These are phyloP conservation scores for Lordiphosa mommai DNA, from an alignment of 1,140 invertebrate species.

Conservation along the genomic window DNA sequence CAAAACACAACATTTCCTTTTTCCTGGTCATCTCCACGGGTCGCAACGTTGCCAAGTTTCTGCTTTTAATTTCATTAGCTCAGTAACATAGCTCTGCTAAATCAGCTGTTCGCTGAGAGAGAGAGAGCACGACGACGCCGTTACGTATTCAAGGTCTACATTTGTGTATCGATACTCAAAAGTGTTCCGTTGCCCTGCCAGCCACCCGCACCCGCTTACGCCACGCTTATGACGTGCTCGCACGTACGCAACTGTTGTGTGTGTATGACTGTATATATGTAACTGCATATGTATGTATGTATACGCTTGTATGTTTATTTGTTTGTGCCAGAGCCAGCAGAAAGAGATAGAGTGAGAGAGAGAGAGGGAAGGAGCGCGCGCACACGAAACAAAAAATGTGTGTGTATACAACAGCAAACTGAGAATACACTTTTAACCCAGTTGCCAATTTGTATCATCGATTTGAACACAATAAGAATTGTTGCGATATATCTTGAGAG, in stretches of 20 bases:
- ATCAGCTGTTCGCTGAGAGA: slow-evolving; percentile 32
- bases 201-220: background rate
- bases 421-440: slow-evolving; percentile 15
- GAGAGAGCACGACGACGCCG: background rate
- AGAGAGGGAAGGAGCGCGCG: background rate
- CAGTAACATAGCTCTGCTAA: slow-evolving; percentile 37
- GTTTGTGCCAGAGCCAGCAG: slow-evolving; percentile 13
- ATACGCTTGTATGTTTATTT: slow-evolving; percentile 14
- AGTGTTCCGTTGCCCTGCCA: background rate
- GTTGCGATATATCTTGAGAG: background rate
- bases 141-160: slow-evolving; percentile 67
- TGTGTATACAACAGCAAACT: too few species aligned
- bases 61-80: slow-evolving; percentile 32
- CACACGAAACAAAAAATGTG: background rate
- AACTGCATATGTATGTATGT: background rate
- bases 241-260: slow-evolving; percentile 50
- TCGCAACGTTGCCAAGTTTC: slow-evolving; percentile 17
- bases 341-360: background rate
- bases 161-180: slow-evolving; percentile 57
- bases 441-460: slow-evolving; percentile 2
- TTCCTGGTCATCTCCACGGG: background rate
- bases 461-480: background rate
- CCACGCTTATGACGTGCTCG: slow-evolving; percentile 54
- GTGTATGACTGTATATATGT: slow-evolving; percentile 3
- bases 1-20: slow-evolving; percentile 1